phyloP scores from a whole-genome alignment of 2,888 invertebrate species.

The Epinotia ramella region DNA sequence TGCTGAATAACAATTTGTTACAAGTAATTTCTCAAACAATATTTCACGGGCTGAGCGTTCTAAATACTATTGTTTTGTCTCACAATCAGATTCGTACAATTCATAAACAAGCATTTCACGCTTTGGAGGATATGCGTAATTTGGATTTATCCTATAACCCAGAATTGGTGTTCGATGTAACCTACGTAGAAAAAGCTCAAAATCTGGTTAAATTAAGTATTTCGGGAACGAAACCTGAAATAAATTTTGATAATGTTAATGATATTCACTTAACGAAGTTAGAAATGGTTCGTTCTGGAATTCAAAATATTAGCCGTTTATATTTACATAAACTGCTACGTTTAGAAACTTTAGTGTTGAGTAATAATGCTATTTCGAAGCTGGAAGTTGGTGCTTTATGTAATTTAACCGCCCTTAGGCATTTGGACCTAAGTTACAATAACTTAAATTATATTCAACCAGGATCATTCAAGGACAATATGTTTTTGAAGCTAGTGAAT shows the following conservation, averaged over 20 bases:
- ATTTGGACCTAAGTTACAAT: constrained; percentile 68
- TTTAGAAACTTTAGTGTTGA: constrained; percentile 58
- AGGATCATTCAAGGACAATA: constrained; percentile 65
- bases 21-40: constrained; percentile 52
- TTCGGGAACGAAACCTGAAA: constrained; percentile 56
- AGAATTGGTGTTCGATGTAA: constrained; percentile 55
- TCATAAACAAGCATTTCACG: constrained; percentile 53
- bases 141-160: constrained; percentile 69
- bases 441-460: constrained; percentile 65
- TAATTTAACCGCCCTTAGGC: constrained; percentile 53
- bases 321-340: constrained; percentile 54
- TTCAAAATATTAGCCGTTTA: constrained; percentile 57
- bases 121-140: constrained; percentile 54
- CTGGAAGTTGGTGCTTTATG: constrained; percentile 58
- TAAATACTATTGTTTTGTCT: constrained; percentile 58
- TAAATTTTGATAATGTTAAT: constrained; percentile 54
- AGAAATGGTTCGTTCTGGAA: constrained; percentile 56
- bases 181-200: constrained; percentile 50
- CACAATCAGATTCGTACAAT: constrained; percentile 36
- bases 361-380: constrained; percentile 58
- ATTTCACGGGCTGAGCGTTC: constrained; percentile 53
- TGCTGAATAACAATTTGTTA: constrained; percentile 65
- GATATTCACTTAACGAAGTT: constrained; percentile 53
- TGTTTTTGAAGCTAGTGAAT: constrained; percentile 58
- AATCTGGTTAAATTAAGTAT: constrained; percentile 57